phyloP scores from a whole-genome alignment of 2,888 invertebrate species.

The Synanthedon vespiformis region DNA sequence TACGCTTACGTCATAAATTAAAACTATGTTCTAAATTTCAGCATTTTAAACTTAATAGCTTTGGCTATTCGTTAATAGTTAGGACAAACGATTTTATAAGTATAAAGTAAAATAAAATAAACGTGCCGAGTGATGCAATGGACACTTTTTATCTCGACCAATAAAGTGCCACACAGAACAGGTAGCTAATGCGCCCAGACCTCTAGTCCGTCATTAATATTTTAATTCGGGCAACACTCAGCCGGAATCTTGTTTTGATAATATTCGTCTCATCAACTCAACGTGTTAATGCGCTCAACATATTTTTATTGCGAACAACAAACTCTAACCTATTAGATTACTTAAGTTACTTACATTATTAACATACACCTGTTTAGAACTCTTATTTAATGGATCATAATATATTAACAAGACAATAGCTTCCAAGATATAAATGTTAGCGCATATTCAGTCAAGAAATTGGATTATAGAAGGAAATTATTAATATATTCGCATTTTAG shows the following conservation, averaged over 20 bases:
- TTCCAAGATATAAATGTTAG: too few relatives aligned
- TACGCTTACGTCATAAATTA: too few relatives aligned
- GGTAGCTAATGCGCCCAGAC: constrained; percentile 28
- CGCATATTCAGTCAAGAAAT: too few relatives aligned
- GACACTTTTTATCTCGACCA: constrained; percentile 12
- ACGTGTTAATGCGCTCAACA: constrained; percentile 7
- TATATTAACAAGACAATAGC: too few relatives aligned
- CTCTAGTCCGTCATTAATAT: constrained; percentile 21
- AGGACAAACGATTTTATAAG: background rate
- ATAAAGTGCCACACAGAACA: constrained; percentile 22
- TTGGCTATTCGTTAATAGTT: too few relatives aligned
- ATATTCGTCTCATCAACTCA: constrained; percentile 9
- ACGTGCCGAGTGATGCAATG: constrained; percentile 15
- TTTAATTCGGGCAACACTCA: constrained; percentile 13
- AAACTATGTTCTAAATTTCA: too few relatives aligned
- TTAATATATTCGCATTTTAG: too few relatives aligned
- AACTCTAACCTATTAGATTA: background rate
- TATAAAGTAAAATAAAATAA: background rate
- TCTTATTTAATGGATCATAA: too few relatives aligned
- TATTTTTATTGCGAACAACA: constrained; percentile 7
- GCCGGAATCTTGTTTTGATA: constrained; percentile 10
- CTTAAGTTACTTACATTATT: too few relatives aligned
- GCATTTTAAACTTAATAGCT: too few relatives aligned
- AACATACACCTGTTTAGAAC: too few relatives aligned
- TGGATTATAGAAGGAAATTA: too few relatives aligned